Evolutionary conservation across 2,888 invertebrate species (phyloP), one percentile per base, ranked within the genome.

Genomic region (Andrena bicolor): DNA sequence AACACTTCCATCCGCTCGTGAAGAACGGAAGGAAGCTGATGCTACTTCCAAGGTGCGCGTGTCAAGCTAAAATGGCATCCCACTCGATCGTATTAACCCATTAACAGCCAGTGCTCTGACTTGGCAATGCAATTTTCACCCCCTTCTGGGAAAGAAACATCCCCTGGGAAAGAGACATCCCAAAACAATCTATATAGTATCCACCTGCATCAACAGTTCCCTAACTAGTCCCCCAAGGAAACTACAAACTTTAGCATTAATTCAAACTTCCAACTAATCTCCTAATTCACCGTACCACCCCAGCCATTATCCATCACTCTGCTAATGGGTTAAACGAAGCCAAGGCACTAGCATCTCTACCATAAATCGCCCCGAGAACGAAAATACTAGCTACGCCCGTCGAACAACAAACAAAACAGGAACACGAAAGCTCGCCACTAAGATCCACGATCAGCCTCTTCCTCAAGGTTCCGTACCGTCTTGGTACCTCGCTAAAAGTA

Each of bases 401-500:
- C 51, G 26, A 61, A 2, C 20, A 41, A 49, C 20, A 51, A 20
- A 49, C 23, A 10, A n/a, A 1, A 13, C 0, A n/a, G 20, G 2
- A 69, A 70, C 64, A 30, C 56, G 76, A 41, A 74, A 80, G 68
- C 69, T 76, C 23, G 58, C 51, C 26, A 23, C 74, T 65, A 63
- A 49, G 35, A 7, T 72, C 64, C 72, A 80, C 10, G 72, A 66
- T 49, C 60, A 75, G 53, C 49, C 72, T 61, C 48, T 53, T 74
- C 60, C 35, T 53, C 65, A 83, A 72, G 61, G 68, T 82, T 87
- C 82, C 93, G 91, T 93, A 93, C 93, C 93, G 86, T 93, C 92
- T 93, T 93, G 94, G 90, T 94, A 94, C 92, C 94, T 92, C 90
- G 92, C 90, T 89, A 94, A 91, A 78, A 93, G 92, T 73, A 94